These are phyloP conservation scores for Lerista edwardsae DNA, from an alignment of 2,797 vertebrate species.

Conservation along the genomic window DNA sequence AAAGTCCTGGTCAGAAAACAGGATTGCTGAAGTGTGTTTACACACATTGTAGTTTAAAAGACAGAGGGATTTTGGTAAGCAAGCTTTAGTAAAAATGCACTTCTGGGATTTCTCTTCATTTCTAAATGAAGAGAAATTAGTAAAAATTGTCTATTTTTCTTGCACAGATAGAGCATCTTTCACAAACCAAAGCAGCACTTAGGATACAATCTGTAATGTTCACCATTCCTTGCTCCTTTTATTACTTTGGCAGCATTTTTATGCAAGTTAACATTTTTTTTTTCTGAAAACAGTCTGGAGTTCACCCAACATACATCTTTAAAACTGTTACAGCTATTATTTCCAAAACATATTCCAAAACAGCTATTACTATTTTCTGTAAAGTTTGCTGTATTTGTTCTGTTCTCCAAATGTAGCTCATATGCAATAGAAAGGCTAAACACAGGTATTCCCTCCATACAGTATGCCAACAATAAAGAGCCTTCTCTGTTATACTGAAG, in stretches of 20 bases:
- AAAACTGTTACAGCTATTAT: neutral
- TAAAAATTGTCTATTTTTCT: no score
- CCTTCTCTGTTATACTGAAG: constrained; percentile 23
- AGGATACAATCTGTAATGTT: neutral
- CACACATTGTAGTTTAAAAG: neutral
- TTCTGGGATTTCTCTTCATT: neutral
- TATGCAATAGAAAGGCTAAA: constrained; percentile 24
- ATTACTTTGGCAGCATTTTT: constrained; percentile 2
- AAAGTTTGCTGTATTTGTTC: constrained; percentile 10
- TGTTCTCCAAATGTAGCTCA: constrained; percentile 33
- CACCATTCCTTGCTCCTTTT: neutral
- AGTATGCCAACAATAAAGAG: constrained; percentile 28
- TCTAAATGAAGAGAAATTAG: no score
- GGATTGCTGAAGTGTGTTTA: neutral
- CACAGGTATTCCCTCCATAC: constrained; percentile 10
- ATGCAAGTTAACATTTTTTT: constrained; percentile 22
- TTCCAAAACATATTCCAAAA: constrained; percentile 22
- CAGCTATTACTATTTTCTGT: no score
- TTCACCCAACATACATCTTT: neutral
- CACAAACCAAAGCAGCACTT: no score
- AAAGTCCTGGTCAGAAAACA: constrained; percentile 17
- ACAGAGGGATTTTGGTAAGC: neutral
- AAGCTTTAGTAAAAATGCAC: neutral
- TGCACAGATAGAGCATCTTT: no score
- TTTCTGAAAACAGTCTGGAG: neutral